Percentiles rank a stretch among this genome's conserved stretches.
Evolutionary conservation across 2,888 invertebrate genomes (phyloP).

Genomic region (Orthosia cruda): DNA sequence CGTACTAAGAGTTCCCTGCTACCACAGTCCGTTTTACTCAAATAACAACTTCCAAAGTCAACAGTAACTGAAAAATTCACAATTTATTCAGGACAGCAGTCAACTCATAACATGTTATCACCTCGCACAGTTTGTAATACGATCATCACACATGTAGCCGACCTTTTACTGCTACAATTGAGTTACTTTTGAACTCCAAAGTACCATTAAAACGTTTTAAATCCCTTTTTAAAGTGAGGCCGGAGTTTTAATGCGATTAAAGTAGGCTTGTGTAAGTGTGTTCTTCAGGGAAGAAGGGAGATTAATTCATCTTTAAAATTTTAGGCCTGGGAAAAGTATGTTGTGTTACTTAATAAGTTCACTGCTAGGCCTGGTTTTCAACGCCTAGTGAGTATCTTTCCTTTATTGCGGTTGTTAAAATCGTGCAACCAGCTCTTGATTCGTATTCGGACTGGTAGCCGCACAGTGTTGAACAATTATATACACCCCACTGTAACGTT

Average conservation of each 20-base stretch:
- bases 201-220: constrained; percentile 63
- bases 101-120: constrained; percentile 55
- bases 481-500: background rate
- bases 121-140: constrained; percentile 46
- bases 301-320: constrained; percentile 24
- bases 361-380: no score
- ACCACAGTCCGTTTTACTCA: constrained; percentile 15
- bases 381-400: no score
- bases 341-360: background rate
- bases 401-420: no score
- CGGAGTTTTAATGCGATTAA: constrained; percentile 60
- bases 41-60: constrained; percentile 46
- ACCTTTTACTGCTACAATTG: constrained; percentile 57
- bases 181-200: constrained; percentile 65
- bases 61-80: constrained; percentile 49
- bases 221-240: constrained; percentile 66
- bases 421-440: no score
- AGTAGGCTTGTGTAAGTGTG: constrained; percentile 40
- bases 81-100: constrained; percentile 52
- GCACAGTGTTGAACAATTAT: background rate
- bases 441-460: no score
- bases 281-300: constrained; percentile 1
- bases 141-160: constrained; percentile 54
- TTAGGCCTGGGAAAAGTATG: background rate
- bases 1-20: background rate